A percentile compares a stretch with the other conserved stretches of the same genome.
phyloP scores from a whole-genome alignment of 1,140 invertebrate genomes.

The Lepidurus apus region DNA sequence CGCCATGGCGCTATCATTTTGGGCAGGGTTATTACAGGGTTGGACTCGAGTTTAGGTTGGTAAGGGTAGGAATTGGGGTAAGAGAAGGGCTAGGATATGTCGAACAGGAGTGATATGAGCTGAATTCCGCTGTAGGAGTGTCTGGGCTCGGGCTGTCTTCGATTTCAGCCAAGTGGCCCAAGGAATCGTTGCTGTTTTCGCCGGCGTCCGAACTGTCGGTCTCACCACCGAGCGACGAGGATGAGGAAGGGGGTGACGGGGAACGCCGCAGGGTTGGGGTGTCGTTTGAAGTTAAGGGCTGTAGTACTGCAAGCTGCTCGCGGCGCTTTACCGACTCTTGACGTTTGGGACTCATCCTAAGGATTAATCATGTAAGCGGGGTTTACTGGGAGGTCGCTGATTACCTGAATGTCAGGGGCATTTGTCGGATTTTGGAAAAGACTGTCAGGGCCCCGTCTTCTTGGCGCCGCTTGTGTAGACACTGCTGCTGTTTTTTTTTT shows the following conservation, averaged over 20 bases:
- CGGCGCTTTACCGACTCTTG: background rate
- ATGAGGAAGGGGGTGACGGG: background rate
- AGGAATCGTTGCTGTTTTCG: constrained; percentile 28
- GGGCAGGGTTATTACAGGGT: background rate
- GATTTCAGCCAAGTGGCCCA: constrained; percentile 31
- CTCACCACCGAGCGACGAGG: background rate
- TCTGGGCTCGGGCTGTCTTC: constrained; percentile 27
- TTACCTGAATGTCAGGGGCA: background rate
- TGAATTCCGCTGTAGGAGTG: background rate
- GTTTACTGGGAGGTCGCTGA: background rate
- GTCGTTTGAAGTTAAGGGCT: background rate
- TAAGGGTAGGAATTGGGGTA: background rate
- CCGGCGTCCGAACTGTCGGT: background rate
- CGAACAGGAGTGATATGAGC: background rate
- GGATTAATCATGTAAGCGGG: background rate
- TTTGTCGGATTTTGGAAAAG: background rate
- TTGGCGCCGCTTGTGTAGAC: background rate
- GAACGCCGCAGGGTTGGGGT: background rate
- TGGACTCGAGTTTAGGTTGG: background rate
- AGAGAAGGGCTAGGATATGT: constrained; percentile 8
- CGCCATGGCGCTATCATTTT: background rate
- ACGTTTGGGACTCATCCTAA: constrained; percentile 2
- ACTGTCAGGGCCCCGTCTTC: background rate
- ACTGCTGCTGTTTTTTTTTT: background rate
- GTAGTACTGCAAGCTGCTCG: background rate